Evolutionary conservation across 2,797 vertebrate genomes (phyloP), one percentile per base, ranked within the genome.

Genomic region (Coregonus sp.): DNA sequence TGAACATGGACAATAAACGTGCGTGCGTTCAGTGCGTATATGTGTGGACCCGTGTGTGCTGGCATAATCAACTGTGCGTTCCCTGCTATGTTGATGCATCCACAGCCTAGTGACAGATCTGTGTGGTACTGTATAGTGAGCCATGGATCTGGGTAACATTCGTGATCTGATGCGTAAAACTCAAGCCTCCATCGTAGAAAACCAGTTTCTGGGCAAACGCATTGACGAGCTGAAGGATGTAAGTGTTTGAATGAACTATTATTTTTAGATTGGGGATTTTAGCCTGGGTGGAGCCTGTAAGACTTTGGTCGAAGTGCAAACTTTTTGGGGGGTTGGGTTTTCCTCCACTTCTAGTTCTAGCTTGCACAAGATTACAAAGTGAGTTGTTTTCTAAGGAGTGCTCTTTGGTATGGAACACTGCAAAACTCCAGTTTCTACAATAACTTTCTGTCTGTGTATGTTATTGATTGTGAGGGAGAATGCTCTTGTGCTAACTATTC

Each of bases 101-200:
- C 68, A 12, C 16, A n/a, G 16, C 52, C 1, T 29, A 77, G 51
- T 52, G 66, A 16, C 73, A 67, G 70, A 47, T 72, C 16, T 56
- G 52, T 68, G 4, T 31, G 5, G 65, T 63, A 11, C 59, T 11
- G 20, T 77, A 12, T 63, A 37, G 31, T 37, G 63, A 50, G 75
- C 75, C 84, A 94, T 94, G 93, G 93, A 95, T 74, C 75, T 93
- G 9, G 61, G 72, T n/a, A 77, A 88, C 33, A 83, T 95, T 78
- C 87, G 87, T 14, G 84, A 72, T 73, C 80, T 92, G 4, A 84
- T 95, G 90, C 82, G 56, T 16, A 93, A 92, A 92, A 91, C 92
- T 47, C 90, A 93, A 51, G 70, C 78, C 25, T 83, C 89, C 75
- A 81, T 94, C 77, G 59, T 87, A 80, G 90, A 91, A 73, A 86